Conservation (phyloP, 2,888 invertebrate species). For the Cloeon dipterum region DNA sequence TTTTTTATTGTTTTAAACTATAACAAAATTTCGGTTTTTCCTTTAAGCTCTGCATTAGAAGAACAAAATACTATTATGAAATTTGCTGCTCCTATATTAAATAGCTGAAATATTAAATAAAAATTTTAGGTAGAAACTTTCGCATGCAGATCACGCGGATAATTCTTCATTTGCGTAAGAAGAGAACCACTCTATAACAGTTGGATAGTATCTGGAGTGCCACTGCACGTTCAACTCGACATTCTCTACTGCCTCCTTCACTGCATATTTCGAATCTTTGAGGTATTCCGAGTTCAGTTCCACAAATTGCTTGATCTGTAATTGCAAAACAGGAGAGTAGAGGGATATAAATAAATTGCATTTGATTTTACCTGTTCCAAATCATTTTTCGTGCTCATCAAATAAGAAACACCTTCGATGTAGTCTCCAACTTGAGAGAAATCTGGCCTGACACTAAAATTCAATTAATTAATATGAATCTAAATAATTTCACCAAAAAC, state of each 20-base stretch:
- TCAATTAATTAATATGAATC: too few relatives aligned
- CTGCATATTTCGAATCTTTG: constrained; percentile 38
- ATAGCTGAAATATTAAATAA: too few relatives aligned
- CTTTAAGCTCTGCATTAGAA: too few relatives aligned
- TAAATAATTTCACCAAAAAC: background rate
- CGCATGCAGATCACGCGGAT: too few relatives aligned
- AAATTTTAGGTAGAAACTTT: too few relatives aligned
- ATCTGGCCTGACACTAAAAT: background rate
- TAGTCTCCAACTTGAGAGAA: constrained; percentile 20
- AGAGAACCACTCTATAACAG: background rate
- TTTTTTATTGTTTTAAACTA: too few relatives aligned
- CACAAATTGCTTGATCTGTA: constrained; percentile 30
- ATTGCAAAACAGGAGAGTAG: too few relatives aligned
- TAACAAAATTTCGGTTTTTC: too few relatives aligned
- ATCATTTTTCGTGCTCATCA: constrained; percentile 24
- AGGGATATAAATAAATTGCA: too few relatives aligned
- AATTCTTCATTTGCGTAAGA: background rate
- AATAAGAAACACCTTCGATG: constrained; percentile 20
- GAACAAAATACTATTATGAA: too few relatives aligned
- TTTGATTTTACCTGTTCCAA: constrained; percentile 15
- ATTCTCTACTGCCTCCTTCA: constrained; percentile 48
- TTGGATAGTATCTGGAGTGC: constrained; percentile 30
- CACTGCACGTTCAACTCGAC: constrained; percentile 51
- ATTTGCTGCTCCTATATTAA: too few relatives aligned
- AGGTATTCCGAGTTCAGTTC: constrained; percentile 29